These are phyloP conservation scores for Melopsittacus undulatus DNA, from an alignment of 2,797 vertebrate species.

Conservation along the genomic window DNA sequence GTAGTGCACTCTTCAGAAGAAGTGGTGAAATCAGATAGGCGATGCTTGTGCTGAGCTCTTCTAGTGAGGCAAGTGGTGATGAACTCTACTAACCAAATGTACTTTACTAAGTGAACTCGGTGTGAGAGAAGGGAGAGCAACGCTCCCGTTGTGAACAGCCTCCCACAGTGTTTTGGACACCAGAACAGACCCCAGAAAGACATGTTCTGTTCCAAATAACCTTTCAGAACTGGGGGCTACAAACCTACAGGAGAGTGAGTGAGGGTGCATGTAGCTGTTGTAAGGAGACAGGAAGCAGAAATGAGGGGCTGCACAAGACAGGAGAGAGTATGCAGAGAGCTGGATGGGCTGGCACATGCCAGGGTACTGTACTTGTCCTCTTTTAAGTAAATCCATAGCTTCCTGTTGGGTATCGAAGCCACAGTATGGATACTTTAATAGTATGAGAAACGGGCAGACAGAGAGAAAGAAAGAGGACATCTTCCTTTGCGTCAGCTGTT, in stretches of 20 bases:
- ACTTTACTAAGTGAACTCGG: conserved; percentile 69
- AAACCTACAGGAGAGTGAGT: conserved; percentile 58
- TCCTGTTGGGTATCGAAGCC: conserved; percentile 26
- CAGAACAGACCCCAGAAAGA: conserved; percentile 36
- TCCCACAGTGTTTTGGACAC: conserved; percentile 57
- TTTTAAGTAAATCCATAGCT: conserved; percentile 34
- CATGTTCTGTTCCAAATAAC: conserved; percentile 61
- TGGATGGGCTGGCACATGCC: background rate
- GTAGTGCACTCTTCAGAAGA: conserved; percentile 98
- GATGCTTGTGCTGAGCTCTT: conserved; percentile 92
- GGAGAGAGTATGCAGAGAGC: background rate
- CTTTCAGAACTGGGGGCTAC: conserved; percentile 36
- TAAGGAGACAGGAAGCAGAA: conserved; percentile 47
- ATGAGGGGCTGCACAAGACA: conserved; percentile 8
- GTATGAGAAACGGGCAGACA: background rate
- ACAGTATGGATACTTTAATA: background rate
- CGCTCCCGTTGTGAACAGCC: background rate
- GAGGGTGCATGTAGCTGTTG: conserved; percentile 71
- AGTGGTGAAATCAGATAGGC: conserved; percentile 95
- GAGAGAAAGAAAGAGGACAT: background rate
- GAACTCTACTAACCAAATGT: conserved; percentile 69
- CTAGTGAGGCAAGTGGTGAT: conserved; percentile 42
- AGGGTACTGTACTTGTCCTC: conserved; percentile 34
- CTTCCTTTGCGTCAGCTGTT: conserved; percentile 17
- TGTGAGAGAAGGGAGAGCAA: conserved; percentile 47